Conservation (phyloP, 2,113 vertebrate genomes). For the Gyps fulvus region DNA sequence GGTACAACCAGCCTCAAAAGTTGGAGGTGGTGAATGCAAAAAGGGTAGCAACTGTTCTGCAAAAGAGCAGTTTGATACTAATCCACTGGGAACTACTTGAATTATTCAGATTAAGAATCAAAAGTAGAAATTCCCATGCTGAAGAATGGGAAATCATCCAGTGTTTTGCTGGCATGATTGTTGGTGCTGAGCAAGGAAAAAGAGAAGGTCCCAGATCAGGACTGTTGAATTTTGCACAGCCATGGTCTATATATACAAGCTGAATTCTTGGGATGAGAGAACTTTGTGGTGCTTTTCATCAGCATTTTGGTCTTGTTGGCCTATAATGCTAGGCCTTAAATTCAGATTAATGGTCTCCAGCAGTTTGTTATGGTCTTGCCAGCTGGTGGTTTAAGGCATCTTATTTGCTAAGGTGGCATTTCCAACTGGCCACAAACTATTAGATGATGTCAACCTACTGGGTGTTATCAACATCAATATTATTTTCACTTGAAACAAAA, state of each 20-base stretch:
- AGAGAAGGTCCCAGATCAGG: neutral
- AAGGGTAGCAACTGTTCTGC: neutral
- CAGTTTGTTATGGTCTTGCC: neutral
- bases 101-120: neutral
- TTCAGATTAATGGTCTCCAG: neutral
- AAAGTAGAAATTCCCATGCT: neutral
- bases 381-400: neutral
- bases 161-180: neutral
- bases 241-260: neutral
- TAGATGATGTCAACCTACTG: neutral
- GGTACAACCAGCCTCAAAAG: neutral
- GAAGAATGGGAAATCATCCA: neutral
- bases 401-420: neutral
- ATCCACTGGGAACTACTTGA: neutral
- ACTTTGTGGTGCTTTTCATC: neutral
- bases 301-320: neutral
- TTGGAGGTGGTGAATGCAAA: neutral
- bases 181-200: neutral
- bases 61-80: neutral
- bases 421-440: neutral
- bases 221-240: neutral
- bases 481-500: neutral
- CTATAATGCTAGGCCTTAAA: neutral
- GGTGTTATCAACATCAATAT: neutral
- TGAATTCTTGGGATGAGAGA: neutral